Evolutionary conservation across 2,113 vertebrate genomes (phyloP), one percentile per base, ranked within the genome.

Genomic region (Neofelis nebulosa): DNA sequence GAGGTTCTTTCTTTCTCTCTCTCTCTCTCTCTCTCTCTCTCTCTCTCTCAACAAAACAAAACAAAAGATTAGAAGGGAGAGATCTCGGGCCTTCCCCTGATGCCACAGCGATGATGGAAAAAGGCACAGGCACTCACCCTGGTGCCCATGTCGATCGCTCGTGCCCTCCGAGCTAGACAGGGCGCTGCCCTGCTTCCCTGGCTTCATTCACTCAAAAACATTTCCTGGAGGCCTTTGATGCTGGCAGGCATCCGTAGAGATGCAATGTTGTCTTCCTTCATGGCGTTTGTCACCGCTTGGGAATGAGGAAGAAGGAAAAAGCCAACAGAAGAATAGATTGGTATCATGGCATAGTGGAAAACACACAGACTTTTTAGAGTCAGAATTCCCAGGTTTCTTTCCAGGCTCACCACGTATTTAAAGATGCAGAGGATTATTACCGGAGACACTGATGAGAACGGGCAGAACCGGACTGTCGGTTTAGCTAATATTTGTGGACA

Each of bases 191-290:
- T 7, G 8, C 68, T 55, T 71, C n/a, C 21, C 50, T 25, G 27
- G 8, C 48, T 45, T 69, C 27, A 13, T 65, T 29, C 55, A n/a
- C 71, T 33, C 33, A 2, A 7, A 31, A 4, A 1, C 50, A 3
- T 23, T 48, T 19, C 15, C 0, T 11, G 21, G 1, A 12, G 4
- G 15, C 45, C 33, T 5, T 45, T 27, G 3, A 1, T 5, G 25
- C 61, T 0, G 15, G 7, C 2, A 52, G 63, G 5, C 38, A 7
- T 7, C 0, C 11, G 3, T 1, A 55, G 27, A 36, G 31, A 5
- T 36, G 1, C 10, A 18, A 25, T 1, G 0, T 19, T 3, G 0
- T 27, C 38, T 4, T 6, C 6, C 57, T 21, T 19, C 13, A 5
- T 0, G 0, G 21, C 33, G 3, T 11, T 33, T 16, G 36, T 19